Base-by-base conservation (phyloP, 2,888 invertebrate genomes). In the Eupsilia transversa region DNA sequence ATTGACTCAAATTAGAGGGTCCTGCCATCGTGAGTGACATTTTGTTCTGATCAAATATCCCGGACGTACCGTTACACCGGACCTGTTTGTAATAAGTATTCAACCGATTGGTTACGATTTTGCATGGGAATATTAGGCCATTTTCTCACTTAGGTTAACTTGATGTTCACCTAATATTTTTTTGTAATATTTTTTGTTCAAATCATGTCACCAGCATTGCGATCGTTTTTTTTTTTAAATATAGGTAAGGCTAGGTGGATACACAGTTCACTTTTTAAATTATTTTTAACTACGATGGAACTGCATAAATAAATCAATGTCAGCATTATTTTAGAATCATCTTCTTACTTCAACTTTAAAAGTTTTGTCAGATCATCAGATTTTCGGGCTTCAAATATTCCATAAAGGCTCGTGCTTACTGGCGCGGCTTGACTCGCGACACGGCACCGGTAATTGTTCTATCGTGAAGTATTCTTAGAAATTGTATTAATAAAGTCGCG, bases 41-140 rank as follows among this genome's bases (percentile, higher is more conserved):
- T 86, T 77, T 79, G 66, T 73, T 72, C 61, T 82, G 69, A 86
- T 83, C 80, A 80, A 77, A 84, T 73, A 27, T 57, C 23, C 6
- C 35, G 30, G 27, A 69, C 41, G 9, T 56, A 35, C 33, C 43
- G 59, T 70, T 77, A 63, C 60, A 57, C 68, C 33, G 3, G 35
- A 38, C 10, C 23, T 23, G 17, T 77, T 72, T 60, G 52, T 67
- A 54, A 80, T 75, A 59, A 38, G 57, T 59, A 27, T 69, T 77
- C 38, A 49, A 14, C n/a, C 14, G 46, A 78, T 52, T 43, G 46
- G n/a, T 35, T 7, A 38, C 14, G 33, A 73, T 60, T 80, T 56
- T 23, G 2, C 12, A 41, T 54, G 41, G 10, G 10, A n/a, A 5
- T n/a, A 14, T 38, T 33, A 49, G 33, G 27, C n/a, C 2, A 23